Evolutionary conservation across 2,797 vertebrate genomes (phyloP), one percentile per base, ranked within the genome.

Genomic region (Sebastes oblongus): DNA sequence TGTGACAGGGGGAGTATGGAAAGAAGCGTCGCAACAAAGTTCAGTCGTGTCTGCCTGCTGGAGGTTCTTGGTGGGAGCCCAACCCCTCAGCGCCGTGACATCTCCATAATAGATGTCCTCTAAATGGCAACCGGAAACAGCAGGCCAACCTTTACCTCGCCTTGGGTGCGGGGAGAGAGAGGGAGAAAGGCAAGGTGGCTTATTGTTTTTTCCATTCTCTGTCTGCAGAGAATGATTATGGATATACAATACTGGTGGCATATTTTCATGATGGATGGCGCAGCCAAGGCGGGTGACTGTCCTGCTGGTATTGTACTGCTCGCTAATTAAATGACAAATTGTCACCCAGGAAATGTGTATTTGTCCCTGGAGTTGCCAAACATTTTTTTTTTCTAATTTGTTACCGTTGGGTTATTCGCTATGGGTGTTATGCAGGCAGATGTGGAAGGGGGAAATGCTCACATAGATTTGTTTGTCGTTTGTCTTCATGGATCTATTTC

Each of bases 251-350:
- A 79, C 65, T 27, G 80, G 68, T 82, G 86, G 85, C 81, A 78
- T 70, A 77, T 86, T 87, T 82, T 59, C 58, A 78, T 92, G 91
- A 93, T 93, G 87, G 91, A 93, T 91, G 81, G 83, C 66, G 11
- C n/a, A 46, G 81, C 39, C 77, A 9, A 74, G 85, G 71, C 54
- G 80, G 80, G 55, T 68, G 82, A 66, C 78, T 64, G 52, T 88
- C 86, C 81, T 55, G 83, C 85, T 64, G 85, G 18, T 89, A 78
- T 91, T 89, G 83, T 89, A 80, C 9, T 3, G 14, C 79, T 58
- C 24, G 14, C 78, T 94, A 92, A 94, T 90, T 88, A 90, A 92
- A 94, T 92, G 92, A 92, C 86, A 91, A 91, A 94, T 91, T 76
- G 85, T 86, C 78, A 85, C n/a, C 72, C 4, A 18, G 73, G 76